Conservation (phyloP, 2,113 vertebrate species). For the Platichthys stellatus region DNA sequence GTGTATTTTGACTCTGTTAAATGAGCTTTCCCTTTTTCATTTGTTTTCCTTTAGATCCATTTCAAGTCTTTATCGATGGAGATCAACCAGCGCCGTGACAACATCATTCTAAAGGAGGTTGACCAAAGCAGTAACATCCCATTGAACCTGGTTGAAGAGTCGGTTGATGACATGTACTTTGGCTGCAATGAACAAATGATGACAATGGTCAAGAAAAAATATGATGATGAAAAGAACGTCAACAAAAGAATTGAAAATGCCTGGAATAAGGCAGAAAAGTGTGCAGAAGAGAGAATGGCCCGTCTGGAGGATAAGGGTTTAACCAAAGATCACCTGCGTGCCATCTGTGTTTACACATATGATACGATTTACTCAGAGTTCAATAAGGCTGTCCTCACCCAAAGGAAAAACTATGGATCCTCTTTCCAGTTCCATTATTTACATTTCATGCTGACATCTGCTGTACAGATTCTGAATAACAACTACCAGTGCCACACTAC, state of each 20-base stretch:
- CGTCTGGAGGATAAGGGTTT: not conserved
- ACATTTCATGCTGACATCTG: constrained; percentile 28
- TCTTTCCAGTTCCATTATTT: constrained; percentile 10
- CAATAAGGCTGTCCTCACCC: not conserved
- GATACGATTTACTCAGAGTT: accelerated
- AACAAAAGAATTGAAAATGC: accelerated
- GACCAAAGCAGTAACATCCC: not conserved
- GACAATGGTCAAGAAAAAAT: accelerated
- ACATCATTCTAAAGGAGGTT: not conserved
- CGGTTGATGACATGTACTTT: constrained; percentile 41
- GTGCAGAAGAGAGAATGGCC: accelerated
- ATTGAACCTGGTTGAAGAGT: not conserved
- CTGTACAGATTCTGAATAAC: constrained; percentile 8
- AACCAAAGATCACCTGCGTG: not conserved
- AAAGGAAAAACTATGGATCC: accelerated
- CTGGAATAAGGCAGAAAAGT: accelerated
- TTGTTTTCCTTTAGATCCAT: not conserved
- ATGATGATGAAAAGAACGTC: accelerated
- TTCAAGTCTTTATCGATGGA: not conserved
- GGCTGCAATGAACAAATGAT: not conserved
- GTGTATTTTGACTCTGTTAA: not conserved
- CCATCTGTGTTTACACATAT: constrained; percentile 30
- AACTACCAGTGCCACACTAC: not conserved
- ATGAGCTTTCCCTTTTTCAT: not conserved
- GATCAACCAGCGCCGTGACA: no score